These are phyloP conservation scores for Marmota flaviventris DNA, from an alignment of 2,113 vertebrate genomes.

Conservation along the genomic window DNA sequence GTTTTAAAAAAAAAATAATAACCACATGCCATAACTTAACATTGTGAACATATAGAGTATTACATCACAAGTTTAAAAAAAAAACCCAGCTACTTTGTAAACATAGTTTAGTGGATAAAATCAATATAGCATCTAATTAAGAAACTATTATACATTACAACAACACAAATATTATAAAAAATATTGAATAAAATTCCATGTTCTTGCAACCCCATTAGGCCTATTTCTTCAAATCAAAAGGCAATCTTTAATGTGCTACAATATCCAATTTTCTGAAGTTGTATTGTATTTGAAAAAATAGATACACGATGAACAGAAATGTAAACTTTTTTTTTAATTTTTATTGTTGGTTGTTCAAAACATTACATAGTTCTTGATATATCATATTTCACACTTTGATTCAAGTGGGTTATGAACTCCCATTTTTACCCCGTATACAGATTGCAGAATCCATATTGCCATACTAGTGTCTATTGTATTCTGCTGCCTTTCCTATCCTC, in stretches of 20 bases:
- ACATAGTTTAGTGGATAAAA: constrained; percentile 10
- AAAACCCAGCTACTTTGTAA: constrained; percentile 66
- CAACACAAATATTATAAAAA: neutral
- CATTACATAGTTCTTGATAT: no score
- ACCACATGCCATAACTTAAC: neutral
- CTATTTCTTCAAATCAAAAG: neutral
- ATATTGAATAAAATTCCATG: neutral
- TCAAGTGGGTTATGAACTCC: no score
- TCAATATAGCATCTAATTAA: constrained; percentile 72
- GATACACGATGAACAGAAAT: neutral
- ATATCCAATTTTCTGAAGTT: neutral
- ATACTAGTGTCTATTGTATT: no score
- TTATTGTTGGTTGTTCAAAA: no score
- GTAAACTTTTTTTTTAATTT: neutral
- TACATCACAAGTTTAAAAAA: constrained; percentile 26
- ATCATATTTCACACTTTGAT: no score
- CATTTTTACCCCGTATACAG: no score
- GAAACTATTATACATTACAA: constrained; percentile 47
- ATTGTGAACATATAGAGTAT: neutral
- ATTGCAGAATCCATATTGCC: no score
- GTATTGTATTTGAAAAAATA: neutral
- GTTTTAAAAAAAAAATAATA: constrained; percentile 44
- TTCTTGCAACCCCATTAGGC: neutral
- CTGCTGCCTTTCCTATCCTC: no score
- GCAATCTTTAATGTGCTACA: neutral